Conservation (phyloP, 2,797 vertebrate genomes). For the Pseudotriccus pelzelni region DNA sequence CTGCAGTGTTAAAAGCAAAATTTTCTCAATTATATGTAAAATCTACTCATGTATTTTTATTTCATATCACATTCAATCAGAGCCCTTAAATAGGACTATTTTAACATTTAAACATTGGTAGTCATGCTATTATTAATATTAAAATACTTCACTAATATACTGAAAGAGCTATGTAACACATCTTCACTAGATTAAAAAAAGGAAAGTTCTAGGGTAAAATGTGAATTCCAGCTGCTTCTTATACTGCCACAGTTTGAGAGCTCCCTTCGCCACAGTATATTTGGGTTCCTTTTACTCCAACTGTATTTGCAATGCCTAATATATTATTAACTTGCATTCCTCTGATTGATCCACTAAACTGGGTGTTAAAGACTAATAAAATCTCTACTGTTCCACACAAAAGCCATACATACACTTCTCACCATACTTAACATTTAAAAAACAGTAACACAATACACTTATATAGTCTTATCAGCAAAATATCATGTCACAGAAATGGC, state of each 20-base stretch:
- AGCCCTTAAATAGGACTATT: conserved; percentile 30
- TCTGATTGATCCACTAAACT: conserved; percentile 27
- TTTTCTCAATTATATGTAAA: background rate
- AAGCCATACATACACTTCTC: background rate
- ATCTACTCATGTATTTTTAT: background rate
- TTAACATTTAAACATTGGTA: conserved; percentile 32
- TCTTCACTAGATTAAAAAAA: background rate
- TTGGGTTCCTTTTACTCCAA: conserved; percentile 45
- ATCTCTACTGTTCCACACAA: background rate
- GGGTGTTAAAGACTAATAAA: conserved; percentile 48
- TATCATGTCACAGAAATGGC: background rate
- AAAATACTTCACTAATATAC: conserved; percentile 14
- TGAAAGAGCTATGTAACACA: background rate
- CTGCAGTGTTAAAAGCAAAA: background rate
- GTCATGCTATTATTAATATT: conserved; percentile 15
- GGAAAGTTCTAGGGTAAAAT: conserved; percentile 10
- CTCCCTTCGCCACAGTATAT: background rate
- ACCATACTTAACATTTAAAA: conserved; percentile 31
- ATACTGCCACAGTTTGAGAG: conserved; percentile 8
- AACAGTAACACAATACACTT: background rate
- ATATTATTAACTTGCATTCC: conserved; percentile 42
- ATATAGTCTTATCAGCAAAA: background rate
- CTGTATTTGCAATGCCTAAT: conserved; percentile 44
- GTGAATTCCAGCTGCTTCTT: conserved; percentile 34
- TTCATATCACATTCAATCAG: background rate